Conservation (phyloP, 2,113 vertebrate species). For the Apteryx mantelli region DNA sequence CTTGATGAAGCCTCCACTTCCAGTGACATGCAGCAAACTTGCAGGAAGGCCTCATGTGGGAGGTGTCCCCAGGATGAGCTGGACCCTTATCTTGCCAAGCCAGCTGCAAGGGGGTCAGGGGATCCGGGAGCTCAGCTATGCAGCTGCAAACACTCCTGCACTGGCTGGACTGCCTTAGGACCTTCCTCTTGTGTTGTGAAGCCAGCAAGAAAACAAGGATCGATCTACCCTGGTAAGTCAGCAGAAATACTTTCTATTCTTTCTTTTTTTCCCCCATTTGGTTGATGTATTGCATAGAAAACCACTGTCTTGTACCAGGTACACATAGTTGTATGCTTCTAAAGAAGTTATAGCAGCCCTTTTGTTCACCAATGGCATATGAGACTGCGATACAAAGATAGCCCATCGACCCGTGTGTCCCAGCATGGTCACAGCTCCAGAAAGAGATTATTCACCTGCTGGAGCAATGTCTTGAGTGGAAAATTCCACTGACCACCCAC, state of each 20-base stretch:
- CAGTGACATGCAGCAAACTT: neutral
- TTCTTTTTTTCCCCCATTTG: neutral
- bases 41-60: slow-evolving; percentile 22
- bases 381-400: neutral
- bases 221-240: slow-evolving; percentile 44
- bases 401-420: neutral
- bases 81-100: slow-evolving; percentile 53
- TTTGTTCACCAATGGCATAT: neutral
- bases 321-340: neutral
- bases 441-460: neutral
- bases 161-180: neutral
- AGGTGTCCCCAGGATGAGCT: slow-evolving; percentile 35
- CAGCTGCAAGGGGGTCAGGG: slow-evolving; percentile 35
- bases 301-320: neutral
- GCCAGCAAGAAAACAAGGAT: neutral
- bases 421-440: neutral
- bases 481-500: neutral
- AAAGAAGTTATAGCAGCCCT: neutral
- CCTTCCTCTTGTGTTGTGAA: neutral
- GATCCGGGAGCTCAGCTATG: neutral
- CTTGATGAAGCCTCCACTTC: slow-evolving; percentile 1
- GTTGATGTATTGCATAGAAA: neutral
- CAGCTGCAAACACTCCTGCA: neutral
- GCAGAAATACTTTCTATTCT: neutral
- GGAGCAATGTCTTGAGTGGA: neutral